A percentile compares a stretch with the other conserved stretches of the same genome.
Evolutionary conservation across 2,113 vertebrate genomes (phyloP).

Genomic region (Mus spicilegus): DNA sequence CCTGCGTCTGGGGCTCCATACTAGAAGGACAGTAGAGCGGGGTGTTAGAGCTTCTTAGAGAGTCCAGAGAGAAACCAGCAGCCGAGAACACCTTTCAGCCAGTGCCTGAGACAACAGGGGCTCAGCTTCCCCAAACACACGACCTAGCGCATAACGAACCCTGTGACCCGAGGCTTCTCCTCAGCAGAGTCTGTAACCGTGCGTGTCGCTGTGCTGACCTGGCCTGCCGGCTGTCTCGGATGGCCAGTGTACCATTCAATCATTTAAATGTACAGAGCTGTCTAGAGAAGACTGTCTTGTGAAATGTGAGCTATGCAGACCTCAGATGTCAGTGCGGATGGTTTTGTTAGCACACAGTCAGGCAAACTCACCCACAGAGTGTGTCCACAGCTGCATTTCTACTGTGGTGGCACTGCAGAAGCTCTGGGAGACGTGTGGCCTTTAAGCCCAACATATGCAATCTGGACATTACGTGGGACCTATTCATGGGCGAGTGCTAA

Average conservation of each 20-base stretch:
- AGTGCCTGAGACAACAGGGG: not conserved
- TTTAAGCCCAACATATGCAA: not conserved
- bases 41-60: not conserved
- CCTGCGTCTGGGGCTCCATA: constrained; percentile 94
- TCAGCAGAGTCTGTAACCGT: not conserved
- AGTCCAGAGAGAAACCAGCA: not conserved
- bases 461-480: not conserved
- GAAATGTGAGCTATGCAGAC: not conserved
- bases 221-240: not conserved
- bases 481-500: not conserved
- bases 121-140: not conserved
- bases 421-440: not conserved
- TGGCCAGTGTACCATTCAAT: not conserved
- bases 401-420: not conserved
- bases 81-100: not conserved
- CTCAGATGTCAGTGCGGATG: not conserved
- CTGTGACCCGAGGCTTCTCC: not conserved
- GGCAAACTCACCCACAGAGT: rapidly evolving
- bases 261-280: constrained; percentile 8
- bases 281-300: not conserved
- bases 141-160: not conserved
- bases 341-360: not conserved
- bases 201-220: not conserved
- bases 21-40: constrained; percentile 84
- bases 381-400: not conserved